Evolutionary conservation across 2,888 invertebrate species (phyloP).

Genomic region (Zootermopsis nevadensis): DNA sequence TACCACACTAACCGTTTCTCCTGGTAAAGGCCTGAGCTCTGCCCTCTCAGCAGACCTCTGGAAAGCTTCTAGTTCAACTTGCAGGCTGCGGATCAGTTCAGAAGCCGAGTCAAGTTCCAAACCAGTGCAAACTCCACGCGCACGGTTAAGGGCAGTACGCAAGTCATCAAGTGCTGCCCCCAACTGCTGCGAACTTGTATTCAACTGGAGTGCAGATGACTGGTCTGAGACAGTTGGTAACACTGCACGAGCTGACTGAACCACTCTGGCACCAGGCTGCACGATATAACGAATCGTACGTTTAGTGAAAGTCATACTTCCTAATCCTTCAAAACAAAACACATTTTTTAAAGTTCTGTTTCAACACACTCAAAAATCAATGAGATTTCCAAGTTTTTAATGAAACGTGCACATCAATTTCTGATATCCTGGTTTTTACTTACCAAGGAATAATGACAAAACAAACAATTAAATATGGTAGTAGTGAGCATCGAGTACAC

Average conservation of each 20-base stretch:
- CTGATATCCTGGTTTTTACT: no score
- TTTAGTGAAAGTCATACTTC: no score
- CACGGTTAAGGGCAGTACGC: conserved; percentile 66
- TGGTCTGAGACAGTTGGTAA: conserved; percentile 86
- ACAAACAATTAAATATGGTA: no score
- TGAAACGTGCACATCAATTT: no score
- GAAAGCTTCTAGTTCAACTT: conserved; percentile 85
- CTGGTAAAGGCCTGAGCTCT: conserved; percentile 84
- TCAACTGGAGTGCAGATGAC: conserved; percentile 79
- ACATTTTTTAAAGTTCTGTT: neutral
- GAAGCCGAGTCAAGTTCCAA: conserved; percentile 86
- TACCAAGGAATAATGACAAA: no score
- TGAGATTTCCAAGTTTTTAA: no score
- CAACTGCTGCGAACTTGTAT: conserved; percentile 76
- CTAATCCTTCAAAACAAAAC: neutral
- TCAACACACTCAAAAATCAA: neutral
- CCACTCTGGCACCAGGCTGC: conserved; percentile 76
- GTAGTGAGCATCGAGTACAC: no score
- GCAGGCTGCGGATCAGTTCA: conserved; percentile 82
- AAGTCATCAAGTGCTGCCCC: conserved; percentile 76
- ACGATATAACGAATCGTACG: conserved; percentile 5
- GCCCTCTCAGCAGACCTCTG: conserved; percentile 79
- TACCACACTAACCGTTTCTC: conserved; percentile 74
- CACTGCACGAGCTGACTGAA: conserved; percentile 82
- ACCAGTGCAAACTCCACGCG: conserved; percentile 83